Evolutionary conservation across 2,888 invertebrate species (phyloP).

Genomic region (Nephrocerus scutellatus): DNA sequence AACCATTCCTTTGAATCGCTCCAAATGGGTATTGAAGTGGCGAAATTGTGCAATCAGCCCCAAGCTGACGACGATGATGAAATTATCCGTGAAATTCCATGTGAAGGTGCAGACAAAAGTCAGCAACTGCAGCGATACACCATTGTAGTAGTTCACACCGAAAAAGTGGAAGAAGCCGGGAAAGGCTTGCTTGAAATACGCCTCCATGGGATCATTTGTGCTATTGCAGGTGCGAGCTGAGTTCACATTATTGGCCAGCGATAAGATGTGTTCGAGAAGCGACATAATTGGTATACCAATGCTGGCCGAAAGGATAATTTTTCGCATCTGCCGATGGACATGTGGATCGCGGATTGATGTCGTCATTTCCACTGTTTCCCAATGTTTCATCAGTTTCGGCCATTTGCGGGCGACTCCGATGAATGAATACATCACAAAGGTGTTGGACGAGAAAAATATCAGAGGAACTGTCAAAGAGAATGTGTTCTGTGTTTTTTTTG

Average conservation of each 20-base stretch:
- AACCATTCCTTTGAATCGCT: slow-evolving; percentile 21
- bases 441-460: slow-evolving; percentile 24
- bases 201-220: slow-evolving; percentile 31
- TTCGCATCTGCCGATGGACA: slow-evolving; percentile 15
- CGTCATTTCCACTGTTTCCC: slow-evolving; percentile 43
- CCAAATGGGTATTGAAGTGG: slow-evolving; percentile 48
- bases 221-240: slow-evolving; percentile 47
- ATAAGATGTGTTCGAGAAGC: slow-evolving; percentile 51
- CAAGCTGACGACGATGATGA: slow-evolving; percentile 59
- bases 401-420: slow-evolving; percentile 47
- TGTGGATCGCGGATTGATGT: slow-evolving; percentile 13
- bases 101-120: slow-evolving; percentile 50
- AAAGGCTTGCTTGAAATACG: slow-evolving; percentile 44
- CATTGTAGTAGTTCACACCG: slow-evolving; percentile 50
- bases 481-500: no score
- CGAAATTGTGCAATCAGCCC: slow-evolving; percentile 57
- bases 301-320: slow-evolving; percentile 15
- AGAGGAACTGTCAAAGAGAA: slow-evolving; percentile 21
- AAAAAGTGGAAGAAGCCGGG: slow-evolving; percentile 52
- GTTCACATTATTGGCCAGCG: slow-evolving; percentile 52
- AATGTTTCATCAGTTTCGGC: slow-evolving; percentile 45
- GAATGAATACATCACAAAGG: slow-evolving; percentile 31
- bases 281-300: slow-evolving; percentile 21
- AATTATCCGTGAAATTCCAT: slow-evolving; percentile 64
- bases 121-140: slow-evolving; percentile 44